phyloP scores from a whole-genome alignment of 2,888 invertebrate species.

The Elmis aenea region DNA sequence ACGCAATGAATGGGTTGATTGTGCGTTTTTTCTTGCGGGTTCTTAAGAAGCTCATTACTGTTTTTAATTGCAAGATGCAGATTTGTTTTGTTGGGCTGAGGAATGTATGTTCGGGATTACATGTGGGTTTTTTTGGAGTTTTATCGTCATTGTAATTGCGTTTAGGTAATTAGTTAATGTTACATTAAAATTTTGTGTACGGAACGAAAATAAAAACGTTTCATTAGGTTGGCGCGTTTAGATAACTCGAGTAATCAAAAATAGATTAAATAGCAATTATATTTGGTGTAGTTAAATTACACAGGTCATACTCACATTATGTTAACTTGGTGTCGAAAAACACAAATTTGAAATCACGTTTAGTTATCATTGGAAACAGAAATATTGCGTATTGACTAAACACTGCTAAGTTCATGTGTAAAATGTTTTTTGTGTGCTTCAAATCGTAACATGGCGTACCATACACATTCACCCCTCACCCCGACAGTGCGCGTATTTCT shows the following conservation, averaged over 20 bases:
- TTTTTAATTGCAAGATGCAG: too few relatives aligned
- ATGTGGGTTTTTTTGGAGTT: too few relatives aligned
- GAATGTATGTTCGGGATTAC: too few relatives aligned
- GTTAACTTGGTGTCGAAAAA: slow-evolving; percentile 9
- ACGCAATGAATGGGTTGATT: too few relatives aligned
- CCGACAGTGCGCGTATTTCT: slow-evolving; percentile 36
- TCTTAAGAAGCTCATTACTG: too few relatives aligned
- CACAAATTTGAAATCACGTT: slow-evolving; percentile 22
- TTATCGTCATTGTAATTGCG: too few relatives aligned
- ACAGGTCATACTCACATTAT: slow-evolving; percentile 15
- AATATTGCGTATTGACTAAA: slow-evolving; percentile 38
- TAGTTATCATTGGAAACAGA: slow-evolving; percentile 18
- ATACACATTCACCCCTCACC: slow-evolving; percentile 38
- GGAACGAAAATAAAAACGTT: slow-evolving; percentile 10
- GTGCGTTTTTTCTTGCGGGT: too few relatives aligned
- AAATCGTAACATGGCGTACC: slow-evolving; percentile 47
- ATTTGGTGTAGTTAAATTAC: slow-evolving; percentile 15
- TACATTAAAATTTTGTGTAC: slow-evolving; percentile 12
- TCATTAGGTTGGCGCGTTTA: slow-evolving; percentile 9
- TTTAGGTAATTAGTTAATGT: too few relatives aligned
- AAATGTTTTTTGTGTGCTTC: slow-evolving; percentile 41
- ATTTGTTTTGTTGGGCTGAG: too few relatives aligned
- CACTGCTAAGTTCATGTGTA: slow-evolving; percentile 43
- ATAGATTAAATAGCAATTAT: slow-evolving; percentile 13
- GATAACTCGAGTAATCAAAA: slow-evolving; percentile 16